Evolutionary conservation across 2,888 invertebrate genomes (phyloP).

Genomic region (Erannis defoliaria): DNA sequence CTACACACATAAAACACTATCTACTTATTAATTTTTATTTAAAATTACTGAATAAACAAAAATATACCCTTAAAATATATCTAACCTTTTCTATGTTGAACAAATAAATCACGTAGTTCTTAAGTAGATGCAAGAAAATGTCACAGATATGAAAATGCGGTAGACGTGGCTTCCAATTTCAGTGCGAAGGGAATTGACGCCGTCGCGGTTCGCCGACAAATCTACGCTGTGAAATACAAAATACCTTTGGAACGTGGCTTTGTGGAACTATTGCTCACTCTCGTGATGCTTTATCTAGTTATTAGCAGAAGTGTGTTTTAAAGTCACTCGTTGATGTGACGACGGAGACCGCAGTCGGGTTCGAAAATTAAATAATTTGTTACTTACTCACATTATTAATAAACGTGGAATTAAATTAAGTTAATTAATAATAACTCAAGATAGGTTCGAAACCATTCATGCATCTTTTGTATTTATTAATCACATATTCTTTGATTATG

Average conservation of each 20-base stretch:
- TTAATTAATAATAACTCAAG: too few relatives aligned
- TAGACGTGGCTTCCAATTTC: slow-evolving; percentile 52
- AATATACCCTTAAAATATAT: too few relatives aligned
- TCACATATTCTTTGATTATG: too few relatives aligned
- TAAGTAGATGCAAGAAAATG: neutral
- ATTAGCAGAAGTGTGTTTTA: neutral
- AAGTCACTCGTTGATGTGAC: neutral
- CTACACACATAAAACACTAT: too few relatives aligned
- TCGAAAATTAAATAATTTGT: neutral
- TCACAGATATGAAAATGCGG: slow-evolving; percentile 15
- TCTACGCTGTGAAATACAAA: slow-evolving; percentile 42
- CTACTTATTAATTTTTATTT: too few relatives aligned
- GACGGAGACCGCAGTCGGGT: neutral
- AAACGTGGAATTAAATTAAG: too few relatives aligned
- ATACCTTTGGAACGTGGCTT: slow-evolving; percentile 11
- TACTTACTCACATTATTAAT: neutral
- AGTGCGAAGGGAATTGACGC: slow-evolving; percentile 43
- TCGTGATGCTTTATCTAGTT: neutral
- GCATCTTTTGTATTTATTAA: too few relatives aligned
- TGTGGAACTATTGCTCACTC: neutral
- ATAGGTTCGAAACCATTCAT: too few relatives aligned
- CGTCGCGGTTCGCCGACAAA: slow-evolving; percentile 51
- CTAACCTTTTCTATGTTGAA: neutral
- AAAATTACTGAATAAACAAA: neutral
- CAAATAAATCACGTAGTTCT: neutral